Evolutionary conservation across 1,140 invertebrate genomes (phyloP), one percentile per base, ranked within the genome.

Genomic region (Lepidurus apus): DNA sequence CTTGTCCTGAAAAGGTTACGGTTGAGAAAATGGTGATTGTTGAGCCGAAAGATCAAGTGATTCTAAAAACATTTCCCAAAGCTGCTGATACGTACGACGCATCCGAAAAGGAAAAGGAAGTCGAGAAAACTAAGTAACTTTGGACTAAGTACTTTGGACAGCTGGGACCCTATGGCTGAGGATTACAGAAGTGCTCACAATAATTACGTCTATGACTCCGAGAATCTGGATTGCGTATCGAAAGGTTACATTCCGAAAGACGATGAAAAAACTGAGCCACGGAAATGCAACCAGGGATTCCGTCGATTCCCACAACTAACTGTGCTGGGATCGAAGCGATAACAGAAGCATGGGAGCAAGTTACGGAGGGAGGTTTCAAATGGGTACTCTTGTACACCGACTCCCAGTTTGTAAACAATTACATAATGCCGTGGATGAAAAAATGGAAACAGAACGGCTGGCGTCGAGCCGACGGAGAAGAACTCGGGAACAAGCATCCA

Each of bases 251-350:
- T 65, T 65, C 53, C 53, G 13, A 65, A 9, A 65, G 53, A 65
- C 21, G 53, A 65, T n/a, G 53, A 13, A 7, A 65, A 21, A 21
- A n/a, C n/a, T n/a, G n/a, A n/a, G n/a, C n/a, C n/a, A n/a, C n/a
- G n/a, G n/a, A n/a, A n/a, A n/a, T n/a, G n/a, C n/a, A n/a, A n/a
- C n/a, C n/a, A n/a, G n/a, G n/a, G n/a, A n/a, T n/a, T n/a, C n/a
- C n/a, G n/a, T n/a, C n/a, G n/a, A n/a, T n/a, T 77, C 89, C 93
- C 24, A 98, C 97, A 3, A 99, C 98, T 83, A 99, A 99, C 84
- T 91, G 92, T 81, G 97, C 96, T 21, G 97, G 99, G 86, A 98
- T 98, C 77, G 91, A 95, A 86, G 97, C 97, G 34, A 93, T 95
- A 1, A 91, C 91, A 10, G 85, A 88, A 83, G 97, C 97, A 13